phyloP scores from a whole-genome alignment of 2,113 vertebrate species.

The Henicopernis longicauda region DNA sequence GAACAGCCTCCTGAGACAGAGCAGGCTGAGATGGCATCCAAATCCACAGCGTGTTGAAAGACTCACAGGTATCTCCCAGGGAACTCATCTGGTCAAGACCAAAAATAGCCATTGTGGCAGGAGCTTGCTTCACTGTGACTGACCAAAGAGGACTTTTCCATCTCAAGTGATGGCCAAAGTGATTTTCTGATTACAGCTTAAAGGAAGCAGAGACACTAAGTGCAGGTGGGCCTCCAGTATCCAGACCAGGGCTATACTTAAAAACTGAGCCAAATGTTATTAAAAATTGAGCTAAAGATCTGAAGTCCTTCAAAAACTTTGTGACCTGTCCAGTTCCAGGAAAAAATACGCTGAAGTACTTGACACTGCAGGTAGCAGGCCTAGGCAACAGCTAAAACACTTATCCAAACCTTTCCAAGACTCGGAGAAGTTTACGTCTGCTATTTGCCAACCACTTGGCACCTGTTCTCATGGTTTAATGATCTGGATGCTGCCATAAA shows the following conservation, averaged over 20 bases:
- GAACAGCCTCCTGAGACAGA: neutral
- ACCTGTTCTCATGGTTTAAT: neutral
- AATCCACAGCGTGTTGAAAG: neutral
- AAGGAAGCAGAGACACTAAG: neutral
- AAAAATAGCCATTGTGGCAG: neutral
- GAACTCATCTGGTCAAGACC: neutral
- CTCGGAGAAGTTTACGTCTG: neutral
- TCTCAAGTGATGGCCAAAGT: neutral
- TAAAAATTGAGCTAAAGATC: neutral
- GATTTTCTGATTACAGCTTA: neutral
- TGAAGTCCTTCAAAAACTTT: neutral
- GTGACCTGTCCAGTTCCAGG: neutral
- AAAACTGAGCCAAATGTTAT: neutral
- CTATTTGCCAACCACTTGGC: neutral
- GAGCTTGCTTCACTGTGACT: neutral
- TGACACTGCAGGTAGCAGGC: neutral
- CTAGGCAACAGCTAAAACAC: neutral
- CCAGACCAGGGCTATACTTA: neutral
- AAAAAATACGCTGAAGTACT: neutral
- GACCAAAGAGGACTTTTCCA: neutral
- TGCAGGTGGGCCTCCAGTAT: neutral
- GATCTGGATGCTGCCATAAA: neutral
- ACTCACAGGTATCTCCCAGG: neutral
- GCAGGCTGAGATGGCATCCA: neutral
- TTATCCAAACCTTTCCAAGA: neutral